A percentile compares a stretch with the other conserved stretches of the same genome.
Evolutionary conservation across 2,113 vertebrate genomes (phyloP).

Genomic region (Azemiops feae): DNA sequence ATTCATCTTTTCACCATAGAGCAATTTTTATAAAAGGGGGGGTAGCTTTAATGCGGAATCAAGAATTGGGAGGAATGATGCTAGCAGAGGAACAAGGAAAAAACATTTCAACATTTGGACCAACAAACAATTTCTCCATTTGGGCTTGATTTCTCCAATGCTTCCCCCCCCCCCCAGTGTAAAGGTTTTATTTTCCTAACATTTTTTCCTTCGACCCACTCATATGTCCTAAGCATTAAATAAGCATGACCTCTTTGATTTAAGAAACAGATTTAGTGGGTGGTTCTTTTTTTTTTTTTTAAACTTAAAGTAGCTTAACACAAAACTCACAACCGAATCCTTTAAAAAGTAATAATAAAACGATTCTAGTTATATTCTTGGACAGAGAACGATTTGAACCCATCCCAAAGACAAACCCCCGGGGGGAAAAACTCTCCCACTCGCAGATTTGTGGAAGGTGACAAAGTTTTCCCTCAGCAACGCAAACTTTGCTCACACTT

Average conservation of each 20-base stretch:
- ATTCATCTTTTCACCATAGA: not conserved
- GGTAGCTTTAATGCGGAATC: not conserved
- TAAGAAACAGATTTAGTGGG: constrained; percentile 48
- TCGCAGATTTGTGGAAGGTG: constrained; percentile 56
- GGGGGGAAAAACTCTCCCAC: constrained; percentile 34
- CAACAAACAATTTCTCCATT: not conserved
- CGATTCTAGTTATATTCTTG: constrained; percentile 44
- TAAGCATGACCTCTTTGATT: constrained; percentile 44
- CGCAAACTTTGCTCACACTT: constrained; percentile 51
- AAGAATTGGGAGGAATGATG: not conserved
- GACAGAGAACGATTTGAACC: constrained; percentile 54
- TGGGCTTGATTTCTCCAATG: constrained; percentile 3
- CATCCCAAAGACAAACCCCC: constrained; percentile 54
- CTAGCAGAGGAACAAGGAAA: not conserved
- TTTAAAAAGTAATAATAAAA: constrained; percentile 41
- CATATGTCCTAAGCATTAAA: constrained; percentile 24
- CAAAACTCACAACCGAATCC: constrained; percentile 45
- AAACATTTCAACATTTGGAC: not conserved
- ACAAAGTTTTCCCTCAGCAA: constrained; percentile 51
- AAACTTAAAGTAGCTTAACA: constrained; percentile 50
- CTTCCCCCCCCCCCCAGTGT: not conserved
- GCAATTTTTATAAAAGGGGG: not conserved
- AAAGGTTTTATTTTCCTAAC: constrained; percentile 5
- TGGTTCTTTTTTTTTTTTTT: constrained; percentile 31
- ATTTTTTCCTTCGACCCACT: not conserved